Base-by-base conservation (phyloP, 2,113 vertebrate genomes). In the Prochilodus magdalenae region DNA sequence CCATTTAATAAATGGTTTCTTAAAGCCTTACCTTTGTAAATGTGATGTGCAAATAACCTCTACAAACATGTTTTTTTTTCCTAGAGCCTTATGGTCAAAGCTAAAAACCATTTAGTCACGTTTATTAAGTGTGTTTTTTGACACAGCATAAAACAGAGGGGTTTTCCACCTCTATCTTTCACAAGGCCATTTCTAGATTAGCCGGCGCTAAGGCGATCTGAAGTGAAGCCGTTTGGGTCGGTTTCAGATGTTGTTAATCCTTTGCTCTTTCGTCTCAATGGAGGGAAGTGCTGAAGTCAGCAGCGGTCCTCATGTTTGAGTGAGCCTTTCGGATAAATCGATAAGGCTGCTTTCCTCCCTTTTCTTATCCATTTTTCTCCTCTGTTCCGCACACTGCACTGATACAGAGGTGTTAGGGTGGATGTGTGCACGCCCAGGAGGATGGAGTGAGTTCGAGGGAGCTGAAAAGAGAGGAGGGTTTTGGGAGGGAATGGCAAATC, bases 301-400 rank as follows among this genome's bases (percentile, higher is more conserved):
- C 88, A 86, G 72, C 80, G 59, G 77, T 86, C 70, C 60, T 82
- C 83, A 67, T 78, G 75, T 86, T 84, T 83, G 85, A 87, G 67
- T 83, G 69, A 82, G 83, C 75, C 80, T 80, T 87, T 86, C 84
- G 84, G 85, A 89, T 89, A 86, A 86, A 89, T 89, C 88, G 80
- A 89, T 89, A 85, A 65, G 77, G 57, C 80, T 53, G 75, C 81
- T 84, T 82, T 84, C 75, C 44, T 5, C 75, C 75, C 55, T 82
- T 81, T 84, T 77, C 63, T 75, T 84, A 82, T 81, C 72, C 57
- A 72, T 85, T 83, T 85, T 76, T 76, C 81, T 63, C 72, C 57
- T 71, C 75, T 57, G 53, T 73, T 83, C 78, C 76, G 66, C 79
- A 71, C 44, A 71, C 27, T 75, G 81, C 53, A 47, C 75, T 81